phyloP scores from a whole-genome alignment of 2,797 vertebrate species.

The Delichon dasypus region DNA sequence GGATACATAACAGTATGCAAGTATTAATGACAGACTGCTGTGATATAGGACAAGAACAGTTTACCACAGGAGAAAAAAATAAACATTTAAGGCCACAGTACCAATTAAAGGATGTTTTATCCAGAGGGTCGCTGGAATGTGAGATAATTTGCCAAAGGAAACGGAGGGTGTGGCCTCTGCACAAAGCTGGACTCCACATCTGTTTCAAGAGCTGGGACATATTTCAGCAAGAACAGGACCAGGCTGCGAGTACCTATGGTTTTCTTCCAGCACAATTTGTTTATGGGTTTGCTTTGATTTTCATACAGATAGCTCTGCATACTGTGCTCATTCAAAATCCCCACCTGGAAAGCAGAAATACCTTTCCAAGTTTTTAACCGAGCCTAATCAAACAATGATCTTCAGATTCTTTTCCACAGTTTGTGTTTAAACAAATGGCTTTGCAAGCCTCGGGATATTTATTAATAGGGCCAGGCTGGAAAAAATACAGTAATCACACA shows the following conservation, averaged over 20 bases:
- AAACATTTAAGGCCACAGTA: slow-evolving; percentile 42
- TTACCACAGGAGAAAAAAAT: slow-evolving; percentile 19
- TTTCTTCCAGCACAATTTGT: not conserved
- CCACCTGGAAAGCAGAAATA: not conserved
- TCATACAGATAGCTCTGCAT: not conserved
- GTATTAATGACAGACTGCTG: not conserved
- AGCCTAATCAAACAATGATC: not conserved
- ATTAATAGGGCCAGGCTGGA: slow-evolving; percentile 22
- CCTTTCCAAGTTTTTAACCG: not conserved
- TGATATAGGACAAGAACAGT: slow-evolving; percentile 1
- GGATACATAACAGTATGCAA: not conserved
- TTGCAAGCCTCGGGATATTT: not conserved
- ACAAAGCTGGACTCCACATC: slow-evolving; percentile 29
- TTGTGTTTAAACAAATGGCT: slow-evolving; percentile 12
- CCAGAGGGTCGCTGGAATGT: slow-evolving; percentile 56
- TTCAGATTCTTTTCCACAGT: slow-evolving; percentile 1
- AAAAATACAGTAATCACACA: slow-evolving; percentile 19
- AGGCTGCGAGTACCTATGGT: not conserved
- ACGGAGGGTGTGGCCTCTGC: slow-evolving; percentile 18
- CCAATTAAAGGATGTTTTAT: slow-evolving; percentile 53
- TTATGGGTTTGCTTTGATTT: not conserved
- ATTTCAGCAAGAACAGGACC: slow-evolving; percentile 26
- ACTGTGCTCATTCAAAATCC: not conserved
- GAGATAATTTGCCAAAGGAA: slow-evolving; percentile 67
- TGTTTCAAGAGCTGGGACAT: slow-evolving; percentile 28